phyloP scores from a whole-genome alignment of 2,797 vertebrate genomes.

The Anabacerthia variegaticeps region DNA sequence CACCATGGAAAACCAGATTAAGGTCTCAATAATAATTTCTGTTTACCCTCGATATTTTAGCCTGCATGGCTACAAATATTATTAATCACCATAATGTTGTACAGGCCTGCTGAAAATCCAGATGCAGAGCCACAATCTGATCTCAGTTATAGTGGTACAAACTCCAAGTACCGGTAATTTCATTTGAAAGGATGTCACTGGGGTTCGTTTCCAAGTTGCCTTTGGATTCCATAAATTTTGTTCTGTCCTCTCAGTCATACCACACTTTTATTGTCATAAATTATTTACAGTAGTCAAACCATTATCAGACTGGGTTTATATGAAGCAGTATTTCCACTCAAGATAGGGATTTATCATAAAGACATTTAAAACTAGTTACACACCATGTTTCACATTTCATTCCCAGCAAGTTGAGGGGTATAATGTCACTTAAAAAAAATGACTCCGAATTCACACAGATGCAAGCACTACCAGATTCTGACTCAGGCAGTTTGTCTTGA shows the following conservation, averaged over 20 bases:
- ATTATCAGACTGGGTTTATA: not conserved
- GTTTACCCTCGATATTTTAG: conserved; percentile 46
- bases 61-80: conserved; percentile 39
- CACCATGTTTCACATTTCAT: not conserved
- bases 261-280: not conserved
- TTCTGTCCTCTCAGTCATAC: not conserved
- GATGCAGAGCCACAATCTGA: conserved; percentile 48
- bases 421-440: not conserved
- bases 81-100: conserved; percentile 47
- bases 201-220: conserved; percentile 10
- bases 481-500: not conserved
- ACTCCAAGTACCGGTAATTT: conserved; percentile 44
- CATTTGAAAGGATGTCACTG: conserved; percentile 39
- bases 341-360: not conserved
- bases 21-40: conserved; percentile 20
- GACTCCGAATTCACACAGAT: not conserved
- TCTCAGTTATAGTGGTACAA: conserved; percentile 11
- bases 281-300: not conserved
- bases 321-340: not conserved
- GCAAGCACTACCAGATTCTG: not conserved
- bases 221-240: not conserved
- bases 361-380: not conserved
- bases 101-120: conserved; percentile 48
- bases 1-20: conserved; percentile 37
- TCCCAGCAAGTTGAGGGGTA: not conserved